Evolutionary conservation across 2,113 vertebrate species (phyloP), one percentile per base, ranked within the genome.

Genomic region (Macrotus californicus): DNA sequence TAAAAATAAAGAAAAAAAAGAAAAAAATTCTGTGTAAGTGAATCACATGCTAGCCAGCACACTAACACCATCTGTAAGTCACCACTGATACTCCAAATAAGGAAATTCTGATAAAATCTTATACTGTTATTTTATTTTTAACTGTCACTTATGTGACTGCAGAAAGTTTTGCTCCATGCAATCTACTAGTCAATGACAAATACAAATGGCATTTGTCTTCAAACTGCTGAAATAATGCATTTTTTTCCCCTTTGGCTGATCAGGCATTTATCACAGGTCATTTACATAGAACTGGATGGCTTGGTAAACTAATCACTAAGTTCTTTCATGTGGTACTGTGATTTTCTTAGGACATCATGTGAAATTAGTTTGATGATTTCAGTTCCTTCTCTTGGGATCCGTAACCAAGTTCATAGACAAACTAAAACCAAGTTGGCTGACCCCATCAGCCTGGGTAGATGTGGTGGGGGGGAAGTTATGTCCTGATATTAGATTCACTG

Each of bases 251-350:
- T 95, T 96, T 95, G 97, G 94, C 96, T 96, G 83, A 89, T 93
- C 93, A 93, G 73, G 50, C 91, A 85, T 95, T 97, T 97, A 96
- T 96, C 96, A 93, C 96, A 97, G 97, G 89, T 97, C 96, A 93
- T 96, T 96, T 83, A 87, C 93, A 94, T 93, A 89, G 93, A 66
- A 19, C 75, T 80, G 56, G 82, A 84, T 48, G 73, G 91, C 91
- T 95, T 97, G 96, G 96, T 96, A 96, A 97, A 97, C 87, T 96
- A 96, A 97, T 97, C 95, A 96, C 91, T 91, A 34, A 77, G 39
- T 83, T 93, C 88, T 93, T 93, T 97, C 79, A 89, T 96, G 94
- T 84, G 87, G 86, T 61, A 34, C 79, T 77, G 77, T 84, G 73
- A 75, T 94, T 94, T 89, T 97, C 83, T 84, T 86, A 94, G 88